Evolutionary conservation across 1,140 invertebrate species (phyloP).

Genomic region (Diachasma alloeum): DNA sequence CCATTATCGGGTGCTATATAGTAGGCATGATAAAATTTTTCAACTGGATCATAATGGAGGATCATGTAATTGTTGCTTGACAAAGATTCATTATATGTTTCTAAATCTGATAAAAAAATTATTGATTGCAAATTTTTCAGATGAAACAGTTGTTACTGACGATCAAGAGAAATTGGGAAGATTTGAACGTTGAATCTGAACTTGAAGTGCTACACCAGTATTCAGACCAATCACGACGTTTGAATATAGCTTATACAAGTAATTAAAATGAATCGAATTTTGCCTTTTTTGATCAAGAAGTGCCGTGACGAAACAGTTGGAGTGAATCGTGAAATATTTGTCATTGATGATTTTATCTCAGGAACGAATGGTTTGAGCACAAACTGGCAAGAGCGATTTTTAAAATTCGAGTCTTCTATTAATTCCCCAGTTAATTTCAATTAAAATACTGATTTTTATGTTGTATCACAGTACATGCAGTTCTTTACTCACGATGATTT

Average conservation of each 20-base stretch:
- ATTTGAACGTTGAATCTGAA: neutral
- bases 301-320: too few relatives aligned
- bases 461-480: too few relatives aligned
- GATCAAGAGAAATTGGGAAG: constrained; percentile 10
- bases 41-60: constrained; percentile 14
- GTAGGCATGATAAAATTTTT: neutral
- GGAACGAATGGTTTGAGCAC: too few relatives aligned
- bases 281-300: neutral
- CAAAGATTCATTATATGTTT: neutral
- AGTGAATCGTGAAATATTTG: too few relatives aligned
- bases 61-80: constrained; percentile 11
- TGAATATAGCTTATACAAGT: constrained; percentile 6
- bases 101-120: neutral
- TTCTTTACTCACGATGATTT: too few relatives aligned
- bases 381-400: too few relatives aligned
- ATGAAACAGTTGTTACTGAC: neutral
- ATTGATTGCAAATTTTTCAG: neutral
- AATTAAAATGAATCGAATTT: neutral
- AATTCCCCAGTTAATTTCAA: too few relatives aligned
- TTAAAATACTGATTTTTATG: too few relatives aligned
- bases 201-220: neutral
- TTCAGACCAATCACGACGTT: neutral
- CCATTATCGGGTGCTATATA: neutral
- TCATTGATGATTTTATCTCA: too few relatives aligned
- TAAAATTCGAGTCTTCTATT: too few relatives aligned